Base-by-base conservation (phyloP, 1,140 invertebrate genomes). In the Drosophila ambigua region DNA sequence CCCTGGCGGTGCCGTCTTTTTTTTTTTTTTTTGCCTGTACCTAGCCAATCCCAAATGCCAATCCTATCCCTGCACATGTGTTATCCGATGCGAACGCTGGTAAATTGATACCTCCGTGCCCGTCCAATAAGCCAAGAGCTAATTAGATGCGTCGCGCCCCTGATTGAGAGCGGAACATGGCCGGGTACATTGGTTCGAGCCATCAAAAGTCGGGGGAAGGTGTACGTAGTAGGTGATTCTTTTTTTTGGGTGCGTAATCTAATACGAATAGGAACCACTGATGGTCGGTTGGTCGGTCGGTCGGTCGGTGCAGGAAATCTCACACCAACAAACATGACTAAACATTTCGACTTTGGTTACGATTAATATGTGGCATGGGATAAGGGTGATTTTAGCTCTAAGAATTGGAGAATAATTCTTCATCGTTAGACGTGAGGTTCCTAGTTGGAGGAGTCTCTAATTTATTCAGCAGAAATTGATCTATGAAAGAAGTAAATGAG, bases 101-200 rank as follows among this genome's bases (percentile, higher is more conserved):
- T 81, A 84, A 84, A 84, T 87, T 85, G 81, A 84, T 85, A 87
- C 77, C 81, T 69, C 77, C 35, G 11, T 5, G 3, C 11, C 35
- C 35, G 67, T 67, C 73, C 82, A 77, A 45, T 62, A 58, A 79
- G 68, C 77, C 81, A 61, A 55, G 43, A 69, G 82, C 81, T 87
- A 84, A 85, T 84, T 87, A 84, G 78, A 61, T 68, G 55, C 62
- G 60, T 60, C n/a, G 60, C 45, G 11, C 9, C 35, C 35, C 51
- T 59, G 41, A 80, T 60, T 72, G 43, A 63, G 53, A 43, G 54
- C n/a, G 54, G n/a, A 31, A 20, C 20, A 20, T 20, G 1, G 20
- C 20, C 20, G 20, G 54, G 24, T 20, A 46, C 35, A 2, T 39
- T 39, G 35, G 35, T 39, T 39, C 35, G 35, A 39, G 35, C 35